Percentiles rank a stretch among this genome's conserved stretches.
phyloP scores from a whole-genome alignment of 1,140 invertebrate genomes.

The Drosophila baimaii region DNA sequence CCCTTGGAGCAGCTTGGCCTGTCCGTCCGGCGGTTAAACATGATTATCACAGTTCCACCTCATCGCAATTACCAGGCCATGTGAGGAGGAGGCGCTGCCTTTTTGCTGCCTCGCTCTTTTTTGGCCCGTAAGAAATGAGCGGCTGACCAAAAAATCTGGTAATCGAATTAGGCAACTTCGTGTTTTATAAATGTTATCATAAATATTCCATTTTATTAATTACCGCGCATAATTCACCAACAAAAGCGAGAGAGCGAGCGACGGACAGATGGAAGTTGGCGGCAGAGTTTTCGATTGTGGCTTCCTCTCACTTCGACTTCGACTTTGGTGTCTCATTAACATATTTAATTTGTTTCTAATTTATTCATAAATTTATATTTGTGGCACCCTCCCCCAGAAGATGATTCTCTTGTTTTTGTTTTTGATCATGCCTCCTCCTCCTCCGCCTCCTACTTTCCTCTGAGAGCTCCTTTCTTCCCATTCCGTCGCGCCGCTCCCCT shows the following conservation, averaged over 20 bases:
- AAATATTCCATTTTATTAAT: conserved; percentile 83
- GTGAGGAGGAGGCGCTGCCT: conserved; percentile 20
- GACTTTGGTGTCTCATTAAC: conserved; percentile 64
- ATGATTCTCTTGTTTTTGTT: conserved; percentile 46
- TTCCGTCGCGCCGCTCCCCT: conserved; percentile 12
- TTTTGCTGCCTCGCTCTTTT: not conserved
- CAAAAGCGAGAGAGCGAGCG: conserved; percentile 27
- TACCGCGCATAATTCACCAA: conserved; percentile 78
- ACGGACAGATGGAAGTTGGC: conserved; percentile 46
- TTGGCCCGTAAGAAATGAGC: conserved; percentile 28
- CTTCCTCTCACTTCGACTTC: conserved; percentile 32
- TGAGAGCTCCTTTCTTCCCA: conserved; percentile 28
- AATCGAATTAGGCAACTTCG: conserved; percentile 82
- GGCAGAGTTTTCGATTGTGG: conserved; percentile 22
- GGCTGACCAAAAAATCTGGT: conserved; percentile 62
- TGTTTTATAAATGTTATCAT: conserved; percentile 83
- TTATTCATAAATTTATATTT: conserved; percentile 83
- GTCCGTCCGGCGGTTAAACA: conserved; percentile 62
- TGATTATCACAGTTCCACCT: conserved; percentile 83
- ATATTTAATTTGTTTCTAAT: conserved; percentile 83
- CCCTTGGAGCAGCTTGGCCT: conserved; percentile 20
- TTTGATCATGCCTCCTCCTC: conserved; percentile 30
- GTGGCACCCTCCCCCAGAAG: conserved; percentile 64
- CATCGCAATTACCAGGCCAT: conserved; percentile 70
- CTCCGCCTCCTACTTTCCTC: no score